Evolutionary conservation across 2,113 vertebrate species (phyloP), one percentile per base, ranked within the genome.

Genomic region (Otus sunia): DNA sequence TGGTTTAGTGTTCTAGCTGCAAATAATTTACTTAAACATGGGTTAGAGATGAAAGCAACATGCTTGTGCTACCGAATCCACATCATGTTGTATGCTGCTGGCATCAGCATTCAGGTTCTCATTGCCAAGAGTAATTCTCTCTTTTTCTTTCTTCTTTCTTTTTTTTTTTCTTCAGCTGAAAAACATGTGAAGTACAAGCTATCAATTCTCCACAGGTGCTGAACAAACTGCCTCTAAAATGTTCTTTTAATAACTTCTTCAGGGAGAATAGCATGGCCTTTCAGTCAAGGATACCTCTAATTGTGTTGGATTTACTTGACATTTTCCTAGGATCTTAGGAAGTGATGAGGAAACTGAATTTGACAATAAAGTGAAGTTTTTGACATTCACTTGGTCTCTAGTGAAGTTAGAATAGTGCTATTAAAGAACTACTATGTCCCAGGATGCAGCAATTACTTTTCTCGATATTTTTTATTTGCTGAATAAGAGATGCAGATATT

Each of bases 271-370:
- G 20, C 74, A 78, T 92, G 79, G 92, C 90, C 92, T 97, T 95
- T 95, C 72, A 95, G 72, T 90, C 96, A 97, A 94, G 71, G 58
- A 93, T 92, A 90, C 25, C 9, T 94, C 90, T 92, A 96, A 95
- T 96, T 97, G 84, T 96, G 45, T 94, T 97, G 92, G 52, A 95
- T 97, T 97, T 97, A 90, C 56, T 68, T 96, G 97, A 97, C 94
- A 96, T 97, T 97, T 98, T 97, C 69, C 82, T 94, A 86, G 84
- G 88, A 96, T 94, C 77, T 96, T 87, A 83, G 39, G 64, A 95
- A 91, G 55, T 86, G 77, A 96, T 86, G 71, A 97, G 63, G 79
- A 95, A 97, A 97, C 64, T 93, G 69, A 90, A 96, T 96, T 96
- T 98, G 94, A 97, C 91, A 97, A 93, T 88, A 86, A 96, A 92